Evolutionary conservation across 2,797 vertebrate species (phyloP).

Genomic region (Coranthus polyacanthus): DNA sequence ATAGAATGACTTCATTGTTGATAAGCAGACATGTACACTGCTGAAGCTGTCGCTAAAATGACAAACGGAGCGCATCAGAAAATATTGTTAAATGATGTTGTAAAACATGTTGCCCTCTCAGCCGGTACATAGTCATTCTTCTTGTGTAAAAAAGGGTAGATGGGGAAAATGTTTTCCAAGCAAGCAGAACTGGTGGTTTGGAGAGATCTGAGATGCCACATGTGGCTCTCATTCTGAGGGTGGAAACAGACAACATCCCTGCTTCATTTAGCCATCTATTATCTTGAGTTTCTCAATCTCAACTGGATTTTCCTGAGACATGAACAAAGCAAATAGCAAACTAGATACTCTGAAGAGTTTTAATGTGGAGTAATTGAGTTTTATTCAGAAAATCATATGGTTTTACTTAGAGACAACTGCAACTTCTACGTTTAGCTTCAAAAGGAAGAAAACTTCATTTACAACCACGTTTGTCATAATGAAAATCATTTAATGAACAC

Average conservation of each 20-base stretch:
- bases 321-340: slow-evolving; percentile 38
- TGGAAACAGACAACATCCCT: slow-evolving; percentile 63
- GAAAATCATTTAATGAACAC: too few relatives aligned
- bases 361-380: neutral
- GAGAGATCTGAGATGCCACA: slow-evolving; percentile 66
- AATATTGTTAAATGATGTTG: slow-evolving; percentile 46
- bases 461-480: too few relatives aligned
- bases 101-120: slow-evolving; percentile 48
- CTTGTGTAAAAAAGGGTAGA: slow-evolving; percentile 20
- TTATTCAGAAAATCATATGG: slow-evolving; percentile 18
- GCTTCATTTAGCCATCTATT: slow-evolving; percentile 63
- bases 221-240: slow-evolving; percentile 76
- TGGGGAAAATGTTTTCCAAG: slow-evolving; percentile 64
- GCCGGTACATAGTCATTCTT: slow-evolving; percentile 42
- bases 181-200: slow-evolving; percentile 57
- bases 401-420: neutral
- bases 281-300: slow-evolving; percentile 46
- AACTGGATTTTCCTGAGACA: slow-evolving; percentile 46
- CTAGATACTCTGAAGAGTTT: slow-evolving; percentile 15
- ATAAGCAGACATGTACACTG: slow-evolving; percentile 48
- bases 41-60: slow-evolving; percentile 49
- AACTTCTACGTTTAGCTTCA: neutral
- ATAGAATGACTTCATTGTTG: slow-evolving; percentile 71
- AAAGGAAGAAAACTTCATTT: neutral
- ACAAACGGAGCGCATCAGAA: slow-evolving; percentile 49